phyloP scores from a whole-genome alignment of 2,888 invertebrate species.

The Hyppa rectilinea region DNA sequence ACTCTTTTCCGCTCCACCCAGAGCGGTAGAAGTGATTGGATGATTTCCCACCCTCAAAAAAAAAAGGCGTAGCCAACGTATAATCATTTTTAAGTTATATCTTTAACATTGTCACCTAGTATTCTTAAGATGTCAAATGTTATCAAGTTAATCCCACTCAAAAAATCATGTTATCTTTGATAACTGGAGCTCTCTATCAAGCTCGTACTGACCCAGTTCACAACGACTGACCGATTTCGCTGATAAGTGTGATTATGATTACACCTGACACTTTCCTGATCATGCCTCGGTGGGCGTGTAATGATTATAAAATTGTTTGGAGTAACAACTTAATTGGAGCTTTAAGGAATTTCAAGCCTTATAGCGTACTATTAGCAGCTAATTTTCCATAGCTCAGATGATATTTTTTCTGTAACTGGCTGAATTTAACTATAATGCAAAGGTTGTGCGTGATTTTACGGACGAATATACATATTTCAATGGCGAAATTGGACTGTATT shows the following conservation, averaged over 20 bases:
- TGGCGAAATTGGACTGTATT: too few relatives aligned
- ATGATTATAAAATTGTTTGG: conserved; percentile 24
- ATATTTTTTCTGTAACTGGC: neutral
- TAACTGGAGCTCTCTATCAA: conserved; percentile 25
- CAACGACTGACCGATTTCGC: conserved; percentile 23
- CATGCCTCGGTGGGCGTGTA: conserved; percentile 36
- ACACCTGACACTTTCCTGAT: conserved; percentile 41
- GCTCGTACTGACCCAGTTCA: conserved; percentile 35
- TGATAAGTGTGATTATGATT: conserved; percentile 37
- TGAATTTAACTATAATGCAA: too few relatives aligned
- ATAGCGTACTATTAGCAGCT: neutral
- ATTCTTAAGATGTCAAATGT: neutral
- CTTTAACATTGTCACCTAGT: neutral
- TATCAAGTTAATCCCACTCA: neutral
- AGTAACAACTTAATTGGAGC: neutral
- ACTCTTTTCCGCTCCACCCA: too few relatives aligned
- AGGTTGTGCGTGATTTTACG: too few relatives aligned
- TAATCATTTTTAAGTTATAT: neutral
- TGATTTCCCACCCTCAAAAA: too few relatives aligned
- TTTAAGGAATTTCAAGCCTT: neutral
- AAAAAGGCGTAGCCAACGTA: neutral
- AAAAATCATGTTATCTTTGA: conserved; percentile 18
- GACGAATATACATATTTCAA: too few relatives aligned
- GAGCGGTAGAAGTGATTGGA: too few relatives aligned
- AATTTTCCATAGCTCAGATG: neutral